Base-by-base conservation (phyloP, 1,140 invertebrate genomes). In the Macrocentrus cingulum region DNA sequence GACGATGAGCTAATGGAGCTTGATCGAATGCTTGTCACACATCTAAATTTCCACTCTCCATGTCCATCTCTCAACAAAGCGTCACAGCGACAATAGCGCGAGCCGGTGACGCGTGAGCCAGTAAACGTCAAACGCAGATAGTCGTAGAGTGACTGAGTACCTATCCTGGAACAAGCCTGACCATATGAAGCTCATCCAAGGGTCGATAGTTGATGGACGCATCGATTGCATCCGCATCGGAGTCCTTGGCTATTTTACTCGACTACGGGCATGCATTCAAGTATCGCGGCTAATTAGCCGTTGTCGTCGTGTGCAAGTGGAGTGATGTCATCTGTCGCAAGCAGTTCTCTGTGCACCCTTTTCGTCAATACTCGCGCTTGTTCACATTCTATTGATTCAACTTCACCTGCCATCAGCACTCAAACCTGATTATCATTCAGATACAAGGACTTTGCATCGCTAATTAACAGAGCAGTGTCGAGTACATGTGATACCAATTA, bases 71-170 rank as follows among this genome's bases (percentile, higher is more conserved):
- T 49, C 55, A 23, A 57, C 46, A 57, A 57, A 57, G 39, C 48
- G 15, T 23, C 13, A 16, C n/a, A 9, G 15, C 32, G 46, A 49
- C 55, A 48, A 57, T 50, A 37, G 45, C 49, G 29, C 44, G 37
- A 58, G 22, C 45, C 55, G 46, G 18, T 58, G 56, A 58, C 56
- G 50, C 20, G 25, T 23, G 56, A 58, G 25, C 62, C 66, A 66
- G 66, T 68, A 70, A 71, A 70, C 61, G 69, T 70, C 68, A 68
- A 59, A 60, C 50, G 51, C 71, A 66, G 34, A 45, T 58, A 59
- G 58, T 51, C 60, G 44, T 48, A 34, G 64, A 64, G 66, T 68
- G 68, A 67, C 64, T 59, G 63, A 65, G 65, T 64, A 57, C 59
- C 59, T n/a, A n/a, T n/a, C 46, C 48, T 59, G 7, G 36, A 3